phyloP scores from a whole-genome alignment of 2,113 vertebrate genomes.

The Aegithalos caudatus region DNA sequence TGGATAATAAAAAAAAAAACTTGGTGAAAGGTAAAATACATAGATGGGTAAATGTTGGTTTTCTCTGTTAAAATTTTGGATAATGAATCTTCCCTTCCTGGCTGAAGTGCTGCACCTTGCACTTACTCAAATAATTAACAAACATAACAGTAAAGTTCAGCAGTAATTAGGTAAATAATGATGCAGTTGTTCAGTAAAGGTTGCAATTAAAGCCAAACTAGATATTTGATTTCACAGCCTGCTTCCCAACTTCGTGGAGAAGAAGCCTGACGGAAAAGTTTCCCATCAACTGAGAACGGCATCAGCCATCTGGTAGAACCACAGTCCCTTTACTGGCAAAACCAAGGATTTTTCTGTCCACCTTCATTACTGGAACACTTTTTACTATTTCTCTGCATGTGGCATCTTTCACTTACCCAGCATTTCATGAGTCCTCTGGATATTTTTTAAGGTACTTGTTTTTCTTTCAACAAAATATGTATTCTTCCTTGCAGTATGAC shows the following conservation, averaged over 20 bases:
- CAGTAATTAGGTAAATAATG: background rate
- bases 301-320: background rate
- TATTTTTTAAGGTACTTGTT: background rate
- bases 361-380: background rate
- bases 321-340: background rate
- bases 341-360: background rate
- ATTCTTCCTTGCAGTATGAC: accelerated
- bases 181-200: background rate
- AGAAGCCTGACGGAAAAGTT: background rate
- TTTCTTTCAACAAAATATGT: background rate
- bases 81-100: background rate
- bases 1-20: background rate
- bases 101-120: background rate
- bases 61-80: background rate
- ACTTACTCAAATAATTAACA: background rate
- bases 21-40: background rate
- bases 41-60: background rate
- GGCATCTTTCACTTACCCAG: background rate
- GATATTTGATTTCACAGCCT: background rate
- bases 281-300: background rate
- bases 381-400: background rate
- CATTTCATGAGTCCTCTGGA: background rate
- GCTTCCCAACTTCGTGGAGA: background rate
- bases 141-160: background rate
- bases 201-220: background rate